Conservation (phyloP, 1,140 invertebrate species). For the Aphelenchoides avenae region DNA sequence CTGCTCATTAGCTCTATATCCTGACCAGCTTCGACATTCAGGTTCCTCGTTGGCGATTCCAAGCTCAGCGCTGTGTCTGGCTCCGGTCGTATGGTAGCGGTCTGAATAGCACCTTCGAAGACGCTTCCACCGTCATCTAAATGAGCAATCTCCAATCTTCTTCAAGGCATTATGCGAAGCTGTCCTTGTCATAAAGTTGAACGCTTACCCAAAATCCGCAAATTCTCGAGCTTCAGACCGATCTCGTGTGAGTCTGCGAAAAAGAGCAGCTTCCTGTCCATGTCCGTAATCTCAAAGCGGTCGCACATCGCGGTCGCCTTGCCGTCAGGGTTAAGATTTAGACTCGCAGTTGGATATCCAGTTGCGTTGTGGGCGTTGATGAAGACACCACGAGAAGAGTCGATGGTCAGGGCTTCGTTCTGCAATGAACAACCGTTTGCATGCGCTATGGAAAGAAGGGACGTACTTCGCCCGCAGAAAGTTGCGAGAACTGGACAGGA, state of each 20-base stretch:
- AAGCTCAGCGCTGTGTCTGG: constrained; percentile 64
- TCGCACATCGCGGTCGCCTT: constrained; percentile 74
- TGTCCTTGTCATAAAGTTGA: too few relatives aligned
- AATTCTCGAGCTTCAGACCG: constrained; percentile 58
- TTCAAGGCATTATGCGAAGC: too few relatives aligned
- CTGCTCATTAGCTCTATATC: constrained; percentile 76
- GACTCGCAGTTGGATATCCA: constrained; percentile 70
- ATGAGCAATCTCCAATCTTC: too few relatives aligned
- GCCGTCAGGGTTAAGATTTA: constrained; percentile 74
- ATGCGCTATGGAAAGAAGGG: background rate
- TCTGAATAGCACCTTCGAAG: constrained; percentile 59
- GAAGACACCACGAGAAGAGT: constrained; percentile 80
- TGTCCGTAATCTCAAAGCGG: constrained; percentile 75
- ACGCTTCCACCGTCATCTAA: constrained; percentile 58
- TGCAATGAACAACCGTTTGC: constrained; percentile 36
- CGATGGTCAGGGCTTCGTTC: constrained; percentile 75
- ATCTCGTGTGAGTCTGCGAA: constrained; percentile 78
- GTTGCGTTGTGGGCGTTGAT: constrained; percentile 72
- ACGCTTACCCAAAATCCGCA: constrained; percentile 51
- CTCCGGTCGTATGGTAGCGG: constrained; percentile 51
- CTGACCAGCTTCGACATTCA: constrained; percentile 74
- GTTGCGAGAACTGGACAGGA: constrained; percentile 30
- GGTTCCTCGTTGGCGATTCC: constrained; percentile 76
- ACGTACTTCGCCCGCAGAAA: constrained; percentile 38
- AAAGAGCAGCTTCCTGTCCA: constrained; percentile 72